Conservation (phyloP, 1,140 invertebrate genomes). For the Neodiprion pinetum region DNA sequence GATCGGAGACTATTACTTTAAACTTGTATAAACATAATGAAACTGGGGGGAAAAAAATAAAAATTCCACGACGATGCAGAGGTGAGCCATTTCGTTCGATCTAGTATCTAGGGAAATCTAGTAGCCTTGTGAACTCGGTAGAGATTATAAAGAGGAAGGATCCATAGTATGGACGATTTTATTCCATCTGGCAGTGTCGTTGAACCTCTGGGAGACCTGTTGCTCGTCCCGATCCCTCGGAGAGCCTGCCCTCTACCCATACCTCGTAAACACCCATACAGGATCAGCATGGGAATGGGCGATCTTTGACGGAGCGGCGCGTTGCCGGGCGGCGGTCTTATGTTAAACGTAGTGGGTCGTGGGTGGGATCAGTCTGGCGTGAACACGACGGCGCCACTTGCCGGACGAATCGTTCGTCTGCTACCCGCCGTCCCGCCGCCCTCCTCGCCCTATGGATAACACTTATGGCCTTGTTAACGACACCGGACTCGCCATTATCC, state of each 20-base stretch:
- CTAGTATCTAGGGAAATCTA: no score
- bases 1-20: no score
- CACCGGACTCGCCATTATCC: no score
- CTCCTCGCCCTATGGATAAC: background rate
- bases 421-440: background rate
- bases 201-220: slow-evolving; percentile 5
- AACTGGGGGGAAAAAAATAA: no score
- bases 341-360: slow-evolving; percentile 45
- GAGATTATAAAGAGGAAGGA: no score
- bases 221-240: background rate
- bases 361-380: slow-evolving; percentile 25
- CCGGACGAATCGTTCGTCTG: slow-evolving; percentile 29
- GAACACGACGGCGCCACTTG: slow-evolving; percentile 48
- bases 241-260: background rate
- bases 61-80: no score
- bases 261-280: background rate
- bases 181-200: background rate
- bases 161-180: background rate
- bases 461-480: no score
- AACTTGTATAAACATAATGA: no score
- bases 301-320: slow-evolving; percentile 6
- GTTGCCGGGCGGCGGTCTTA: slow-evolving; percentile 38
- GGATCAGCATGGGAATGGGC: slow-evolving; percentile 20
- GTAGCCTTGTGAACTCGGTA: no score
- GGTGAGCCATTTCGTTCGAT: no score